Conservation (phyloP, 1,140 invertebrate genomes). For the Chionoecetes opilio region DNA sequence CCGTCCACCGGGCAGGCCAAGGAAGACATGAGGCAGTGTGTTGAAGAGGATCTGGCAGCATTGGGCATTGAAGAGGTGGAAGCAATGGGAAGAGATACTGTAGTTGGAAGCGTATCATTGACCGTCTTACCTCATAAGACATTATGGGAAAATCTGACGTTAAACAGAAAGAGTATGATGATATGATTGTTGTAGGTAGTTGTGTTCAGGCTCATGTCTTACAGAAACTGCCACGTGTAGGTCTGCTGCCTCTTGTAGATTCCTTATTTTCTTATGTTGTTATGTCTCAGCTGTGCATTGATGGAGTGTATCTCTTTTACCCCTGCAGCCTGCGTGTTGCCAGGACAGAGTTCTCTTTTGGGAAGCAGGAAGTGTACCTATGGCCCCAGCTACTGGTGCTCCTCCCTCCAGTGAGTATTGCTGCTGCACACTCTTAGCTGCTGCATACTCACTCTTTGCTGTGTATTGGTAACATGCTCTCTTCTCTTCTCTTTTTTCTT, state of each 20-base stretch:
- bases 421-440: too few species aligned
- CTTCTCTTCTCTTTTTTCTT: too few species aligned
- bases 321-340: constrained; percentile 43
- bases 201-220: background rate
- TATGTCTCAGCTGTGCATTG: too few species aligned
- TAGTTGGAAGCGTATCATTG: too few species aligned
- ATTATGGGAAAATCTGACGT: background rate
- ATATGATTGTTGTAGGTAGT: background rate
- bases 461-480: too few species aligned
- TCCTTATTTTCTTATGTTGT: background rate
- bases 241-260: background rate
- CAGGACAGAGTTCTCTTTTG: constrained; percentile 78
- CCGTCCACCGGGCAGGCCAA: too few species aligned
- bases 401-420: constrained; percentile 84
- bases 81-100: too few species aligned
- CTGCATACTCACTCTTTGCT: too few species aligned
- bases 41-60: too few species aligned
- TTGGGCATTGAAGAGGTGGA: too few species aligned
- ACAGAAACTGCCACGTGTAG: background rate
- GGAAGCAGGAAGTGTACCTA: constrained; percentile 88
- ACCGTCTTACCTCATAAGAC: too few species aligned
- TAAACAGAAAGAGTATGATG: background rate
- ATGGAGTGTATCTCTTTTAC: background rate
- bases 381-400: constrained; percentile 92
- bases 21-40: too few species aligned